Evolutionary conservation across 1,140 invertebrate species (phyloP).

Genomic region (Chironomus striatipennis): DNA sequence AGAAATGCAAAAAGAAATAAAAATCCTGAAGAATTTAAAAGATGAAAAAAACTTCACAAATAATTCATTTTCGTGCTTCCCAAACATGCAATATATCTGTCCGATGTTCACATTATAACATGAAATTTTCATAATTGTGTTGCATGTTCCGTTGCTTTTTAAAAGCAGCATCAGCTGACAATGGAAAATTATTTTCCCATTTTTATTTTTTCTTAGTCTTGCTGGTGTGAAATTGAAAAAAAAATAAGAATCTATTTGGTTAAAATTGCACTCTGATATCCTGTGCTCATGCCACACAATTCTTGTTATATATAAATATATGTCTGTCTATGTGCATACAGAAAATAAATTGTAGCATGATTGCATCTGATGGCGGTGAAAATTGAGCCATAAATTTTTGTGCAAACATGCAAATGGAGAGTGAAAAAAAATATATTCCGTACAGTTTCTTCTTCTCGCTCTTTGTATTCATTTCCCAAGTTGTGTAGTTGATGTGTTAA

Average conservation of each 20-base stretch:
- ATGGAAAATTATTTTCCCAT: too few species aligned
- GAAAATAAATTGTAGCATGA: slow-evolving; percentile 13
- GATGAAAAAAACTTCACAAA: too few species aligned
- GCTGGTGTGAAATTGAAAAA: background rate
- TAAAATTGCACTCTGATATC: background rate
- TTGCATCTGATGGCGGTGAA: slow-evolving; percentile 9
- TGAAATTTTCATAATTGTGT: background rate
- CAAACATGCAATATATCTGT: slow-evolving; percentile 4
- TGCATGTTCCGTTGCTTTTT: background rate
- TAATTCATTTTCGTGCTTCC: too few species aligned
- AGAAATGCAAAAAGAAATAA: too few species aligned
- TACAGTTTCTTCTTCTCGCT: background rate
- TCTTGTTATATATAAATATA: background rate
- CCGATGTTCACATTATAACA: background rate
- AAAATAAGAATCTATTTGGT: too few species aligned
- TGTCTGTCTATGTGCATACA: background rate
- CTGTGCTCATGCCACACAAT: background rate
- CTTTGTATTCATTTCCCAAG: background rate
- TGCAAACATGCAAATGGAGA: slow-evolving; percentile 6
- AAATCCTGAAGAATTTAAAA: too few species aligned
- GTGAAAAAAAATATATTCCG: background rate
- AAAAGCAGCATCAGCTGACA: background rate
- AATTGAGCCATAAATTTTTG: slow-evolving; percentile 14
- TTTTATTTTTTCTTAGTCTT: too few species aligned
- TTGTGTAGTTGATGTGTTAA: slow-evolving; percentile 1